Evolutionary conservation across 2,113 vertebrate genomes (phyloP), one percentile per base, ranked within the genome.

Genomic region (Phainopepla nitens): DNA sequence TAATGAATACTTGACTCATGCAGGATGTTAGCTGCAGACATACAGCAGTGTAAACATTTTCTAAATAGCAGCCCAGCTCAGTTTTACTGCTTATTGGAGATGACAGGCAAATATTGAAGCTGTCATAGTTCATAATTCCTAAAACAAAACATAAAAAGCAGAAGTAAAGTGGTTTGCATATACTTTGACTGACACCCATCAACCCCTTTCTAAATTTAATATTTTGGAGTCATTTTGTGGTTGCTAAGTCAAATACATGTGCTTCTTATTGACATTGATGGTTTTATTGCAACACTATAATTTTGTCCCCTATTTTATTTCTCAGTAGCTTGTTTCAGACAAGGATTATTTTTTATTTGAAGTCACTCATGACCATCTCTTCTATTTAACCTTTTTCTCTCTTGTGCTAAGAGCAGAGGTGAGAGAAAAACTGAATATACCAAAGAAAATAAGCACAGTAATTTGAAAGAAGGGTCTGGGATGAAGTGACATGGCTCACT

Each of bases 131-230:
- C 19, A 24, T n/a, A 77, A 64, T 42, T 80, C 42, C 60, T 49
- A 35, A 64, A 87, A 29, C 8, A 53, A 58, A 27, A 35, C 3
- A 56, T 41, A 20, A 28, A 80, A 39, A 11, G 8, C 47, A 56
- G 50, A 62, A 49, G 23, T 27, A 51, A 77, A 53, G 9, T 29
- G 24, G 13, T 42, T 71, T 64, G 51, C 10, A 19, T 12, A 50
- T 33, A 49, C 8, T 27, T 23, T 64, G 50, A 72, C 42, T 39
- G 50, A 50, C 11, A 44, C 3, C 2, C 1, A 0, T 4, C 11
- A 36, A 8, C 13, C 3, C 2, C 4, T 16, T 62, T 27, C 5
- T 6, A 65, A 78, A n/a, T 84, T 65, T 82, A 95, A 68, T 84
- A 84, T 65, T 89, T 96, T 75, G 42, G 23, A 85, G 49, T 31